phyloP scores from a whole-genome alignment of 2,888 invertebrate species.

The Agrotis clavis region DNA sequence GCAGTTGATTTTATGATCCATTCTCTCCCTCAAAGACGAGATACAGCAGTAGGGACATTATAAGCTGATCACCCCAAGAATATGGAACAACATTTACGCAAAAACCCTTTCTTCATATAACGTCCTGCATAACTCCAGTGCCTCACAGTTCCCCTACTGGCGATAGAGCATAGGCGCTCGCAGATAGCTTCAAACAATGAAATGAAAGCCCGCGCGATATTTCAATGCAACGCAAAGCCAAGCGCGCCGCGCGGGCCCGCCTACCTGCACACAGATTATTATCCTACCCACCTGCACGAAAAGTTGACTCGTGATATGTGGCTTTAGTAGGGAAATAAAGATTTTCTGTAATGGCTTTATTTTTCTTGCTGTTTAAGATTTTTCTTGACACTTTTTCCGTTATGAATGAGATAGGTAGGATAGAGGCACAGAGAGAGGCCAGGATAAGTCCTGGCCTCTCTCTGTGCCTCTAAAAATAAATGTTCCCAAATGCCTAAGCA shows the following conservation, averaged over 20 bases:
- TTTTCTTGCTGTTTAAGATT: background rate
- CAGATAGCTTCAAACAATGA: conserved; percentile 87
- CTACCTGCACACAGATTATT: conserved; percentile 60
- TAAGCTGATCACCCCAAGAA: too few relatives aligned
- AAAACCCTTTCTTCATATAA: background rate
- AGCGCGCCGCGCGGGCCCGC: conserved; percentile 58
- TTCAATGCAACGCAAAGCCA: conserved; percentile 73
- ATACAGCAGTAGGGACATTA: too few relatives aligned
- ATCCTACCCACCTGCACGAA: conserved; percentile 45
- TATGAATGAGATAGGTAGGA: background rate
- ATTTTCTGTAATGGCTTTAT: conserved; percentile 20
- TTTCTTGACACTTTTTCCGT: background rate
- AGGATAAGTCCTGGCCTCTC: too few relatives aligned
- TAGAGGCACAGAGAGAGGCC: too few relatives aligned
- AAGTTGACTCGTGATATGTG: conserved; percentile 32
- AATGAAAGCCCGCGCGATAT: conserved; percentile 83
- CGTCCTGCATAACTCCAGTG: conserved; percentile 25
- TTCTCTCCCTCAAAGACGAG: too few relatives aligned
- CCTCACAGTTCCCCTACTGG: conserved; percentile 49
- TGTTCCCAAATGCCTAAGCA: too few relatives aligned
- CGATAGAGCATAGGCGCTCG: conserved; percentile 67
- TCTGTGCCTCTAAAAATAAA: too few relatives aligned
- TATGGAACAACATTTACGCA: background rate
- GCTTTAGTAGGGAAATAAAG: conserved; percentile 15
- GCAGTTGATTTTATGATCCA: too few relatives aligned